Percentiles rank a stretch among this genome's conserved stretches.
Evolutionary conservation across 23 tunicate genomes (phyloP).

Genomic region (Styela plicata): DNA sequence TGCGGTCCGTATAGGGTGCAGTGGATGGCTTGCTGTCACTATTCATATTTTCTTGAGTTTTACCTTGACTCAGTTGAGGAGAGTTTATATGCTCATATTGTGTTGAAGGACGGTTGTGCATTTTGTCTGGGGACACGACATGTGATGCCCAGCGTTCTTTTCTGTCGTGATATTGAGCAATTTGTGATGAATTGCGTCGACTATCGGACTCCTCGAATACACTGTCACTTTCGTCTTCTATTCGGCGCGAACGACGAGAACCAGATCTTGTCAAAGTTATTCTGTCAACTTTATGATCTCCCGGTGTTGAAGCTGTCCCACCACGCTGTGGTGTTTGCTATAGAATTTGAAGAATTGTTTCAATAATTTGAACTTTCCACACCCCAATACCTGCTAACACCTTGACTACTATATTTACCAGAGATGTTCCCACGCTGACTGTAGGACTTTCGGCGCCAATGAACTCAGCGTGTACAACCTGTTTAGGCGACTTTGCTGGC

Average conservation of each 20-base stretch:
- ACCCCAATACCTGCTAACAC: constrained; percentile 1
- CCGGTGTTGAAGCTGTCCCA: background rate
- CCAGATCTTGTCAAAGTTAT: background rate
- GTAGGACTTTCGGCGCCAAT: background rate
- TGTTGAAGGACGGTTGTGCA: background rate
- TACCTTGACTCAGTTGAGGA: background rate
- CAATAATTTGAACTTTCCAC: background rate
- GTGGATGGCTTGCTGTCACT: background rate
- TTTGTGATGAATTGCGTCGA: background rate
- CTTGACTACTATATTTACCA: background rate
- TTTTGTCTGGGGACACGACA: background rate
- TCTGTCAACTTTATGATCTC: background rate
- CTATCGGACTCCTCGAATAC: background rate
- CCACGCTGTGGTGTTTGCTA: background rate
- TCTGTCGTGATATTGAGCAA: background rate
- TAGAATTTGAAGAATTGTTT: background rate
- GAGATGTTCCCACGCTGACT: background rate
- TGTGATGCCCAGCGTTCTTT: constrained; percentile 7
- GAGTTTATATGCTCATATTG: background rate
- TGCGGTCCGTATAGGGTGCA: background rate
- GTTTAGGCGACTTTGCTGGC: constrained; percentile 9
- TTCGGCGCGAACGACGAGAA: background rate
- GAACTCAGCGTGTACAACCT: background rate
- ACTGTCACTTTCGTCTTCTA: constrained; percentile 1
- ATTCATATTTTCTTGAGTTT: background rate